These are phyloP conservation scores for Actinemys pallida DNA, from an alignment of 2,113 vertebrate species.

Conservation along the genomic window DNA sequence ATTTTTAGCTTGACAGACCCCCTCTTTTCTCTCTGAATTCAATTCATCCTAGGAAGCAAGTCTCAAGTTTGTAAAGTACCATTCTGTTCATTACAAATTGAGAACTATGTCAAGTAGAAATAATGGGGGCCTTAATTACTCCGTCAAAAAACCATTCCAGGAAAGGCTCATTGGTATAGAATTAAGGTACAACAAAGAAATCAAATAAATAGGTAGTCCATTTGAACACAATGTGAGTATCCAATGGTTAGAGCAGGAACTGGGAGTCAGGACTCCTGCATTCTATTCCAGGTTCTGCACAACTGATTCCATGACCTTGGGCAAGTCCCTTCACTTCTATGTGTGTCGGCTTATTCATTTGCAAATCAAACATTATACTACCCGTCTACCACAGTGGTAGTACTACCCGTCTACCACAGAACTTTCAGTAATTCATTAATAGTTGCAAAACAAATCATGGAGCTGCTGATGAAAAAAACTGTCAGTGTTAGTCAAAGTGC, in stretches of 20 bases:
- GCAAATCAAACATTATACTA: slow-evolving; percentile 39
- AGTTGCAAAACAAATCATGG: background rate
- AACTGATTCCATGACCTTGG: background rate
- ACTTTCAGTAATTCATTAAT: background rate
- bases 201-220: background rate
- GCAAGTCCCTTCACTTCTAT: slow-evolving; percentile 20
- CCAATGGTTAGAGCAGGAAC: background rate
- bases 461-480: background rate
- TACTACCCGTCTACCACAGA: background rate
- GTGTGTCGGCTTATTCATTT: background rate
- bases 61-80: background rate
- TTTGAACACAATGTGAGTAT: slow-evolving; percentile 9
- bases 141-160: background rate
- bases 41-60: too few relatives aligned
- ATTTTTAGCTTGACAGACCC: background rate
- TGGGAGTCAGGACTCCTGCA: background rate
- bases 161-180: background rate
- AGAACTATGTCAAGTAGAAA: background rate
- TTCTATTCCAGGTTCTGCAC: background rate
- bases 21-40: too few relatives aligned
- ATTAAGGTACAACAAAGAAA: background rate
- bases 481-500: background rate
- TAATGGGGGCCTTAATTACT: background rate
- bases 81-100: slow-evolving; percentile 3
- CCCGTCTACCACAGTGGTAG: background rate